These are phyloP conservation scores for Fabriciana adippe DNA, from an alignment of 2,888 invertebrate genomes.

Conservation along the genomic window DNA sequence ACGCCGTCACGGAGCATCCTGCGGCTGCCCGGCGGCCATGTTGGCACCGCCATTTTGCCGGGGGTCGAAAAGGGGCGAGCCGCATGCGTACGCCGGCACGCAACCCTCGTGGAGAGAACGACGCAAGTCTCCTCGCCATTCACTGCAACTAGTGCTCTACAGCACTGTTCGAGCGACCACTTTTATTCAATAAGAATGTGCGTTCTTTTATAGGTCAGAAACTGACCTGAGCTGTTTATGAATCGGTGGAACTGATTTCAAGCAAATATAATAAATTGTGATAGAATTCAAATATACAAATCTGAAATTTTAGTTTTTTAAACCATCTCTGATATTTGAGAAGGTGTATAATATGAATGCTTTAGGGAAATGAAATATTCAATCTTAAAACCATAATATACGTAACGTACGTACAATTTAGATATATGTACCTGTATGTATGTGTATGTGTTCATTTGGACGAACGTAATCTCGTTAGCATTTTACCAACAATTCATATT, in stretches of 20 bases:
- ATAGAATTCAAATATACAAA: slow-evolving; percentile 1
- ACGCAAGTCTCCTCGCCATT: slow-evolving; percentile 60
- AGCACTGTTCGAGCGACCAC: slow-evolving; percentile 54
- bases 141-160: slow-evolving; percentile 57
- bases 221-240: slow-evolving; percentile 63
- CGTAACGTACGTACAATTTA: too few relatives aligned
- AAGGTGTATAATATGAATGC: too few relatives aligned
- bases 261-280: slow-evolving; percentile 53
- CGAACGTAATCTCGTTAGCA: too few relatives aligned
- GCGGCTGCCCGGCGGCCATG: slow-evolving; percentile 82
- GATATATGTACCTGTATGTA: too few relatives aligned
- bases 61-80: slow-evolving; percentile 73
- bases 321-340: too few relatives aligned
- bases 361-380: too few relatives aligned
- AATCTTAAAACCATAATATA: too few relatives aligned
- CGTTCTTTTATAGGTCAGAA: slow-evolving; percentile 76
- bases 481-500: too few relatives aligned
- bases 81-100: slow-evolving; percentile 80
- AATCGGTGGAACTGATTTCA: slow-evolving; percentile 71
- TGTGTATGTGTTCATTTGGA: too few relatives aligned
- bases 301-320: background rate
- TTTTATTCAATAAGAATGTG: slow-evolving; percentile 55
- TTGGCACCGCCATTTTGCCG: slow-evolving; percentile 82
- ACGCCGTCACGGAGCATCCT: slow-evolving; percentile 75
- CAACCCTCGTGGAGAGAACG: slow-evolving; percentile 65